These are phyloP conservation scores for Nesoenas mayeri DNA, from an alignment of 2,113 vertebrate genomes.

Conservation along the genomic window DNA sequence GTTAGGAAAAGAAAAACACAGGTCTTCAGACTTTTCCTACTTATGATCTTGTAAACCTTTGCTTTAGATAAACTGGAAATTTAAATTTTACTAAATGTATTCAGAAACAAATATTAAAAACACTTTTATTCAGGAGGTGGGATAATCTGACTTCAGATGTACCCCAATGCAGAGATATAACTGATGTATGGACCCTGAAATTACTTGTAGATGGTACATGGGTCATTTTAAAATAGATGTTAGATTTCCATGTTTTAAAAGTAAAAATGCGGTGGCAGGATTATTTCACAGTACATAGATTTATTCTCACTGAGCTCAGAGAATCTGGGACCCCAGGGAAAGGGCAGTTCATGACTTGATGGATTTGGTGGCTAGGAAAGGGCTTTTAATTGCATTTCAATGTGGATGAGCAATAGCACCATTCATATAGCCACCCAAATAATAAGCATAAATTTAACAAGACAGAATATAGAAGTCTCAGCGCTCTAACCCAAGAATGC, in stretches of 20 bases:
- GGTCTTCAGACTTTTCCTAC: neutral
- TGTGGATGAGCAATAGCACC: constrained; percentile 24
- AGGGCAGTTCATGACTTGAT: neutral
- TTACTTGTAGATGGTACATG: neutral
- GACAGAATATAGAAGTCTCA: constrained; percentile 73
- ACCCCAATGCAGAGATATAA: neutral
- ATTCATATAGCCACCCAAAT: constrained; percentile 51
- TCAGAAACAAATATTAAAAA: neutral
- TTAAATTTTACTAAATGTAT: neutral
- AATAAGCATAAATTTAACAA: constrained; percentile 68
- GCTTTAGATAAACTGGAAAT: neutral
- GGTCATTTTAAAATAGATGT: neutral
- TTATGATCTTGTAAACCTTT: neutral
- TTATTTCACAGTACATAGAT: neutral
- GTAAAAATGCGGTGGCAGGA: neutral
- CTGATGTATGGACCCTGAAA: neutral
- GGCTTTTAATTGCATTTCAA: constrained; percentile 45
- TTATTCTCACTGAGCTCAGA: neutral
- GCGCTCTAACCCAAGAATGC: constrained; percentile 65
- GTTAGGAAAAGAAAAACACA: neutral
- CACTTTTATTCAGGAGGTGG: neutral
- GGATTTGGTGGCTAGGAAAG: neutral
- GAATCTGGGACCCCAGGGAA: neutral
- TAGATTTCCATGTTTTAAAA: neutral
- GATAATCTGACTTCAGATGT: neutral